Evolutionary conservation across 2,888 invertebrate genomes (phyloP).

Genomic region (Brassicogethes aeneus): DNA sequence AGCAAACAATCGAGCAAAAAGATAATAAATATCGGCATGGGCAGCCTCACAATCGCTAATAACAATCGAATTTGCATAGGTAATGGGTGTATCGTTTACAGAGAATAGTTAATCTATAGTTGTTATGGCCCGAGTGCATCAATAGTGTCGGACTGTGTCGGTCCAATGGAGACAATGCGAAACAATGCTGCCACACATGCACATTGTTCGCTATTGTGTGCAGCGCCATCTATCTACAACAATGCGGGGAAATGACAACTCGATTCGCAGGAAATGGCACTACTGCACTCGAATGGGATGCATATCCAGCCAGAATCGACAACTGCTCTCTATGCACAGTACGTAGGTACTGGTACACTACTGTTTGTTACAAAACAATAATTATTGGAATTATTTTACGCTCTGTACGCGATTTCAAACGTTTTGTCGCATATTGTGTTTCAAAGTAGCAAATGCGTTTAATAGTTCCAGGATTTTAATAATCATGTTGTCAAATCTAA

Average conservation of each 20-base stretch:
- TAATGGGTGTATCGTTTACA: slow-evolving; percentile 39
- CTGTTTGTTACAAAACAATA: slow-evolving; percentile 13
- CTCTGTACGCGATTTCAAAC: not conserved
- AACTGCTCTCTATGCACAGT: no score
- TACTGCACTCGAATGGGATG: slow-evolving; percentile 17
- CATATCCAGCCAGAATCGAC: slow-evolving; percentile 16
- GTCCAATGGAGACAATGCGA: slow-evolving; percentile 34
- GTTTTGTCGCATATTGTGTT: no score
- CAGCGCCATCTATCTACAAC: slow-evolving; percentile 34
- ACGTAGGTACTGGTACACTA: no score
- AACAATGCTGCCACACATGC: slow-evolving; percentile 36
- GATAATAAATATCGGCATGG: slow-evolving; percentile 18
- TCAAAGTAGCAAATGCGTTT: no score
- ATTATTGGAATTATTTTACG: slow-evolving; percentile 9
- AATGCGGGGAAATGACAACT: slow-evolving; percentile 35
- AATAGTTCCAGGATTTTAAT: no score
- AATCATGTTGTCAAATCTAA: no score
- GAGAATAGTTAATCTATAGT: slow-evolving; percentile 40
- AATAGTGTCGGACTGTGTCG: slow-evolving; percentile 37
- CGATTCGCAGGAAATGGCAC: slow-evolving; percentile 29
- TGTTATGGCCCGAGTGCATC: slow-evolving; percentile 38
- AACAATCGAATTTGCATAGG: slow-evolving; percentile 38
- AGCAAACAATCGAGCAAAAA: slow-evolving; percentile 9
- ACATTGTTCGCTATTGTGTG: slow-evolving; percentile 38
- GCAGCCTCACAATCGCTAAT: slow-evolving; percentile 29